Evolutionary conservation across 2,113 vertebrate species (phyloP).

Genomic region (Perognathus longimembris): DNA sequence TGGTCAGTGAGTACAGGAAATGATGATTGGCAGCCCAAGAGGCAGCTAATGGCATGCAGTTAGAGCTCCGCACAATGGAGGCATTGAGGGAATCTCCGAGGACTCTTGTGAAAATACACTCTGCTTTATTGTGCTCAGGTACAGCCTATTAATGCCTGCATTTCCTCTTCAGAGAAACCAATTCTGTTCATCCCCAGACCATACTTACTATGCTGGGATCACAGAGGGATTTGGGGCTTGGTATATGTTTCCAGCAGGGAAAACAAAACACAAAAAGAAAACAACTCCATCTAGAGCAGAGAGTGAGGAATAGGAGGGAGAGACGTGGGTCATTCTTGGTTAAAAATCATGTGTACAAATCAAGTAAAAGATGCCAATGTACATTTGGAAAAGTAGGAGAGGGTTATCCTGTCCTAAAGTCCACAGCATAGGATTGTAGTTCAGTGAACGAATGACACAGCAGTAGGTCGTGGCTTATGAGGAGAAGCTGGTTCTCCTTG

Average conservation of each 20-base stretch:
- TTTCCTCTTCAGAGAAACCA: not conserved
- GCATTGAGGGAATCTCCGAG: not conserved
- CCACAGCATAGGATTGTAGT: not conserved
- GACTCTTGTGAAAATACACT: not conserved
- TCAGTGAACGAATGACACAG: not conserved
- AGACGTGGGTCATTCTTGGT: not conserved
- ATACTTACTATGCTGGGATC: not conserved
- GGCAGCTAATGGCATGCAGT: not conserved
- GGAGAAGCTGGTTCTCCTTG: not conserved
- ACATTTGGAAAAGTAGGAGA: not conserved
- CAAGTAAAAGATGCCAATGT: not conserved
- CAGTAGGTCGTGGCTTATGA: not conserved
- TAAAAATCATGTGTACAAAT: not conserved
- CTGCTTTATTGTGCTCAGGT: rapidly evolving
- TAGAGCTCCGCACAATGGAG: not conserved
- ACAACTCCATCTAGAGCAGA: not conserved
- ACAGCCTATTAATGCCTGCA: not conserved
- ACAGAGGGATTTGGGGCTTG: not conserved
- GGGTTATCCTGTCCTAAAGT: not conserved
- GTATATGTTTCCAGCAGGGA: not conserved
- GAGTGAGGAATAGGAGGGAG: not conserved
- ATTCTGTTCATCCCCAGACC: not conserved
- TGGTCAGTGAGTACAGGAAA: rapidly evolving
- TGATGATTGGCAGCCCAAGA: no score
- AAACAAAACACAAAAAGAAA: no score